Percentiles rank a stretch among this genome's conserved stretches.
Evolutionary conservation across 2,888 invertebrate species (phyloP).

Genomic region (Melanchra persicariae): DNA sequence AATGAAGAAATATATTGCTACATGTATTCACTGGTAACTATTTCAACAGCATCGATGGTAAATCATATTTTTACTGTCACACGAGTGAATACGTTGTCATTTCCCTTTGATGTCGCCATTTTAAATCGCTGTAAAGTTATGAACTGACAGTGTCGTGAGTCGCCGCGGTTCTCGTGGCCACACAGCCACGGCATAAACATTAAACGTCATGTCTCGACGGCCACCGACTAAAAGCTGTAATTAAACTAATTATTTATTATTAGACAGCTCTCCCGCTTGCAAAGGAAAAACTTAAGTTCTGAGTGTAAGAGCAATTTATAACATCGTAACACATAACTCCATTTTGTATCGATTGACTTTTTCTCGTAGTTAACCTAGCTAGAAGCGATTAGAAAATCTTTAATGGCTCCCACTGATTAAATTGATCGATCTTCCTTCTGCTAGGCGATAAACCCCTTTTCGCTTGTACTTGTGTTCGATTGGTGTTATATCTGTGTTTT

Average conservation of each 20-base stretch:
- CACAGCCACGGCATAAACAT: constrained; percentile 58
- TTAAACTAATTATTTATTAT: constrained; percentile 89
- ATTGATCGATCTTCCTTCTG: constrained; percentile 43
- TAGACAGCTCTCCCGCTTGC: constrained; percentile 80
- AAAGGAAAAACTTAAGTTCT: constrained; percentile 81
- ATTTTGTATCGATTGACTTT: constrained; percentile 80
- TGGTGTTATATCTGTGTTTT: neutral
- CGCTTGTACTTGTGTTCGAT: constrained; percentile 25
- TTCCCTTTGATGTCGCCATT: constrained; percentile 54
- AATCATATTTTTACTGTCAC: constrained; percentile 53
- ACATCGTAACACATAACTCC: constrained; percentile 78
- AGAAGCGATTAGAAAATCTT: constrained; percentile 58
- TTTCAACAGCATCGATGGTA: constrained; percentile 43
- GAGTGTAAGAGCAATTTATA: constrained; percentile 78
- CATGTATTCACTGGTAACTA: constrained; percentile 30
- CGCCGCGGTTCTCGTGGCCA: constrained; percentile 54
- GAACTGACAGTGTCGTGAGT: constrained; percentile 4
- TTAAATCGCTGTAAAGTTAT: constrained; percentile 29
- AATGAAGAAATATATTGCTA: constrained; percentile 39
- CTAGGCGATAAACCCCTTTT: constrained; percentile 39
- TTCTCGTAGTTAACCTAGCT: constrained; percentile 64
- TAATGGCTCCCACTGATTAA: constrained; percentile 54
- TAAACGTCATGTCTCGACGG: constrained; percentile 75
- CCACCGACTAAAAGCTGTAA: constrained; percentile 84
- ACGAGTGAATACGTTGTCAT: constrained; percentile 37